phyloP scores from a whole-genome alignment of 2,888 invertebrate genomes.

The Fragum fragum region DNA sequence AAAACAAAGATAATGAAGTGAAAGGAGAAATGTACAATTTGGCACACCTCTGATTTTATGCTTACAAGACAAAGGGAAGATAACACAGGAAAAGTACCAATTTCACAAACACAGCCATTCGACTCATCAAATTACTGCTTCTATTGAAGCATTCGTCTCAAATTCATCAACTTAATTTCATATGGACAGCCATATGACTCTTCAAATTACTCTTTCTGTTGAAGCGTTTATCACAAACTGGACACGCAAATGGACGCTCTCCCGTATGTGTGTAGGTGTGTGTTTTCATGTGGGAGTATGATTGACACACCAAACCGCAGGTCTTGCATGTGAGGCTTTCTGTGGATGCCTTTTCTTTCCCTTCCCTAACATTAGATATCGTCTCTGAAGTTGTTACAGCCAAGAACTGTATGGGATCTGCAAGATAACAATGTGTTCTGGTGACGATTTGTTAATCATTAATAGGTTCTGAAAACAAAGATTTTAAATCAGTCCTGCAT shows the following conservation, averaged over 20 bases:
- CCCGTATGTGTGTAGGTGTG: slow-evolving; percentile 54
- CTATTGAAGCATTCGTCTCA: slow-evolving; percentile 47
- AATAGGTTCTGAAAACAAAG: too few species aligned
- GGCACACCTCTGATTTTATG: too few species aligned
- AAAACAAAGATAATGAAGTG: too few species aligned
- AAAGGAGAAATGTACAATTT: too few species aligned
- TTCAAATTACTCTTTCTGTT: slow-evolving; percentile 48
- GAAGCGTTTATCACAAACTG: slow-evolving; percentile 47
- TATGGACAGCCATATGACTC: slow-evolving; percentile 46
- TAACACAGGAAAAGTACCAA: too few species aligned
- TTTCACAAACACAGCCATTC: slow-evolving; percentile 40
- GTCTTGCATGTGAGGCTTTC: slow-evolving; percentile 29
- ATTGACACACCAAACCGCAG: slow-evolving; percentile 46
- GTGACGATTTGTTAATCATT: too few species aligned
- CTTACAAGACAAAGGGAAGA: too few species aligned
- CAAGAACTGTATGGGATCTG: not conserved
- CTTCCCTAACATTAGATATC: not conserved
- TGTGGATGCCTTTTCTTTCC: not conserved
- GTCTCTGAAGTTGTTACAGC: not conserved
- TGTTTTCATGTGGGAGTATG: slow-evolving; percentile 26
- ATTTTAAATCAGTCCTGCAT: too few species aligned
- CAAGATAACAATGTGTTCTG: too few species aligned
- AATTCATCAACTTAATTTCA: slow-evolving; percentile 12
- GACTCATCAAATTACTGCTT: slow-evolving; percentile 45
- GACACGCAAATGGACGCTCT: slow-evolving; percentile 47